phyloP scores from a whole-genome alignment of 2,113 vertebrate species.

The Hydrolagus affinis region DNA sequence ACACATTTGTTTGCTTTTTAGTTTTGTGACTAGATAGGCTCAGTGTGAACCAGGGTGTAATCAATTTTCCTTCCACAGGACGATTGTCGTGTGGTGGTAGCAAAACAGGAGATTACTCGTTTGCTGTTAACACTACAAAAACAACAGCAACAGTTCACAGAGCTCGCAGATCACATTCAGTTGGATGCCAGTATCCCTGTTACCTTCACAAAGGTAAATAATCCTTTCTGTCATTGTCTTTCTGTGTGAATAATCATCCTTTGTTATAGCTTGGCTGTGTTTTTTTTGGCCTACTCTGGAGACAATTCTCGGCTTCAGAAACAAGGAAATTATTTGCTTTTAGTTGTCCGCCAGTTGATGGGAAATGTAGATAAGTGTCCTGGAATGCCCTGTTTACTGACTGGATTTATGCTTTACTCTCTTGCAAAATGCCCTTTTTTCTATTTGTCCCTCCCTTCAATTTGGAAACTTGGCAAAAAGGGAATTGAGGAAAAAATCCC shows the following conservation, averaged over 20 bases:
- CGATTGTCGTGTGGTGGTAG: constrained; percentile 89
- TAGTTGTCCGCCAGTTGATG: not conserved
- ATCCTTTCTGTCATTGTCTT: not conserved
- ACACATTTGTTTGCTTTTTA: not conserved
- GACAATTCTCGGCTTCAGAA: not conserved
- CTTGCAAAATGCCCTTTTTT: too few species aligned
- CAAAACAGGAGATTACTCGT: constrained; percentile 91
- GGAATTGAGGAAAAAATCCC: too few species aligned
- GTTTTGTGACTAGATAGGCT: not conserved
- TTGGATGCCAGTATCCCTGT: constrained; percentile 92
- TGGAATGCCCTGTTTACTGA: too few species aligned
- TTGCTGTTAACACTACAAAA: constrained; percentile 88
- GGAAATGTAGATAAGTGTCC: not conserved
- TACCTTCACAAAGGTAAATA: constrained; percentile 89
- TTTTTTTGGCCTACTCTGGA: not conserved
- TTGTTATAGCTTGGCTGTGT: not conserved
- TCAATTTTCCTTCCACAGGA: constrained; percentile 56
- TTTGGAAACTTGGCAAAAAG: too few species aligned
- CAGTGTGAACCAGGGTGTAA: not conserved
- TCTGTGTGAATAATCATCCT: not conserved
- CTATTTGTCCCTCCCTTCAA: too few species aligned
- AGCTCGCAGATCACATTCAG: constrained; percentile 87
- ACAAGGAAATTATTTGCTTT: too few species aligned
- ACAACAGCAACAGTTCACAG: constrained; percentile 95
- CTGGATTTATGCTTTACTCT: too few species aligned